Conservation (phyloP, 2,888 invertebrate species). For the Drosophila nigricruria region DNA sequence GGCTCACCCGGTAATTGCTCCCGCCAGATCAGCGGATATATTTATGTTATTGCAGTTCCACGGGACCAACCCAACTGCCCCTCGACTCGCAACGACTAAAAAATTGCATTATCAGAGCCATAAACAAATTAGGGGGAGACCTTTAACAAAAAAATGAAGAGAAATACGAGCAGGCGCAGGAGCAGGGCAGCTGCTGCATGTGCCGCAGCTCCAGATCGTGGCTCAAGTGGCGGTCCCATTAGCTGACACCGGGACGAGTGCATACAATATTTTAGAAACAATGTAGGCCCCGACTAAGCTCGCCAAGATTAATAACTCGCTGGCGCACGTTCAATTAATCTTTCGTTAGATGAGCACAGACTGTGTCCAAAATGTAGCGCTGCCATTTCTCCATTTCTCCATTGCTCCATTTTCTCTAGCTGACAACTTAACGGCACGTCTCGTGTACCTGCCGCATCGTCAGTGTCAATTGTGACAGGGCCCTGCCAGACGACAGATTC, state of each 20-base stretch:
- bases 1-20: constrained; percentile 77
- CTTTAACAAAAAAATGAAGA: constrained; percentile 27
- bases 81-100: constrained; percentile 53
- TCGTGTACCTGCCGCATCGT: constrained; percentile 78
- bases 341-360: constrained; percentile 64
- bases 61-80: constrained; percentile 25
- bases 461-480: constrained; percentile 79
- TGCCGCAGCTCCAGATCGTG: constrained; percentile 44
- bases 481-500: constrained; percentile 53
- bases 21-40: constrained; percentile 77
- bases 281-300: constrained; percentile 68
- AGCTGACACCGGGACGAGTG: constrained; percentile 77
- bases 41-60: constrained; percentile 74
- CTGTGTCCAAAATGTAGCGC: constrained; percentile 25
- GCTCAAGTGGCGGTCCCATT: constrained; percentile 78
- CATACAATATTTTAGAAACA: constrained; percentile 80
- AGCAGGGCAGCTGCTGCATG: constrained; percentile 17
- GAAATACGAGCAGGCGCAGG: constrained; percentile 35
- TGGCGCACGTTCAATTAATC: constrained; percentile 83
- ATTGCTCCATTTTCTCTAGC: constrained; percentile 13
- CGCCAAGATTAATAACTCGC: constrained; percentile 83
- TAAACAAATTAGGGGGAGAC: constrained; percentile 76
- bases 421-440: constrained; percentile 70
- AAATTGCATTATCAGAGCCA: constrained; percentile 78
- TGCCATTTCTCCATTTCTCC: constrained; percentile 5